These are phyloP conservation scores for Phengaris alcon DNA, from an alignment of 2,888 invertebrate species.

Conservation along the genomic window DNA sequence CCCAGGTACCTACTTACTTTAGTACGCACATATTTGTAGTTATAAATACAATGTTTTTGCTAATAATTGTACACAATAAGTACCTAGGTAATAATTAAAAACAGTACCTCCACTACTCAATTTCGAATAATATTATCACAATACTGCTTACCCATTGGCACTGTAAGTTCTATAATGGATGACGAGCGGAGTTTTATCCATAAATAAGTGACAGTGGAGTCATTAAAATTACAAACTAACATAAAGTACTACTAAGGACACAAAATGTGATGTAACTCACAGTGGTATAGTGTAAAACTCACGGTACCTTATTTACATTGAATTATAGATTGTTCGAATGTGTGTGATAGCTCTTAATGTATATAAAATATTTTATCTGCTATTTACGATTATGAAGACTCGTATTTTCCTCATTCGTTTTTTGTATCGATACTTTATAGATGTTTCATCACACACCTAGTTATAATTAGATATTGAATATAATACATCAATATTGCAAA, in stretches of 20 bases:
- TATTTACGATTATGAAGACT: neutral
- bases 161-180: neutral
- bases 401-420: conserved; percentile 19
- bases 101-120: neutral
- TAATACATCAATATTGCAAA: conserved; percentile 4
- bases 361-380: conserved; percentile 11
- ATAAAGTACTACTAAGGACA: conserved; percentile 21
- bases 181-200: neutral
- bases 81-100: neutral
- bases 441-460: neutral
- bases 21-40: too few relatives aligned
- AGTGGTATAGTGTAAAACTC: too few relatives aligned
- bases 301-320: conserved; percentile 7
- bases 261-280: too few relatives aligned
- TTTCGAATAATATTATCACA: too few relatives aligned
- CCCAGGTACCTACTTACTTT: too few relatives aligned
- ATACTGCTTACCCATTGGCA: neutral
- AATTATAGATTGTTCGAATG: conserved; percentile 12
- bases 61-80: too few relatives aligned
- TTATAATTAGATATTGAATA: neutral
- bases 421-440: neutral
- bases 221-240: conserved; percentile 23
- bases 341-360: conserved; percentile 6
- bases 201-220: conserved; percentile 19
- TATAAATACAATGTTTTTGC: too few relatives aligned